Conservation (phyloP, 1,140 invertebrate species). For the Caenorhabditis tropicalis region DNA sequence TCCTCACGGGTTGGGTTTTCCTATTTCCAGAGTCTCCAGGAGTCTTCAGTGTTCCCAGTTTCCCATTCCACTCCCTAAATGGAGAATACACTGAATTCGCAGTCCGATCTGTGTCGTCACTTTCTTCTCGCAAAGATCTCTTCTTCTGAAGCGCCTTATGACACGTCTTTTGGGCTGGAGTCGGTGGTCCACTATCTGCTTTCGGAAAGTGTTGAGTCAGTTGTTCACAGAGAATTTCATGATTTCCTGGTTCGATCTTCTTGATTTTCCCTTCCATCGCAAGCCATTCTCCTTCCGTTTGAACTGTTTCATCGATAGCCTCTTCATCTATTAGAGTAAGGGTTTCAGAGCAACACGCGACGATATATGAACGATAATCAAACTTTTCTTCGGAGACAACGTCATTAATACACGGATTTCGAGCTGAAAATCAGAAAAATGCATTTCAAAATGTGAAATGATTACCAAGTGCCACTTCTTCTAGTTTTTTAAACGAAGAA, state of each 20-base stretch:
- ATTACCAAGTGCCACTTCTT: neutral
- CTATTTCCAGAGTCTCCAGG: neutral
- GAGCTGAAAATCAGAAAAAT: neutral
- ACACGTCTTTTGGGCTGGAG: conserved; percentile 6
- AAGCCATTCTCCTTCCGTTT: conserved; percentile 26
- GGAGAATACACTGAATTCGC: neutral
- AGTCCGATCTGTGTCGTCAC: conserved; percentile 2
- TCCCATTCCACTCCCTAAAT: conserved; percentile 16
- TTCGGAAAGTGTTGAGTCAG: neutral
- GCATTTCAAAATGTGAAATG: no score
- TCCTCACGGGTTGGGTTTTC: neutral
- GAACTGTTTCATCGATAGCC: neutral
- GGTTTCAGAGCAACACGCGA: neutral
- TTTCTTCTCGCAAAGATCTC: neutral
- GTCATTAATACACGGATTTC: neutral
- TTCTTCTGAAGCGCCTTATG: neutral
- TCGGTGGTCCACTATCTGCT: conserved; percentile 11
- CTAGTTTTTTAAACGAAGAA: neutral
- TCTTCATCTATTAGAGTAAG: neutral
- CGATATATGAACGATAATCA: conserved; percentile 1
- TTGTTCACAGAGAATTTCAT: neutral
- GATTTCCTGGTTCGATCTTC: conserved; percentile 3
- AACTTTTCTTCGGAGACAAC: neutral
- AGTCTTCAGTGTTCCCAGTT: neutral
- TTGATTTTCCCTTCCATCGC: neutral